Evolutionary conservation across 2,888 invertebrate genomes (phyloP).

Genomic region (Acanthococcus lagerstroemiae): DNA sequence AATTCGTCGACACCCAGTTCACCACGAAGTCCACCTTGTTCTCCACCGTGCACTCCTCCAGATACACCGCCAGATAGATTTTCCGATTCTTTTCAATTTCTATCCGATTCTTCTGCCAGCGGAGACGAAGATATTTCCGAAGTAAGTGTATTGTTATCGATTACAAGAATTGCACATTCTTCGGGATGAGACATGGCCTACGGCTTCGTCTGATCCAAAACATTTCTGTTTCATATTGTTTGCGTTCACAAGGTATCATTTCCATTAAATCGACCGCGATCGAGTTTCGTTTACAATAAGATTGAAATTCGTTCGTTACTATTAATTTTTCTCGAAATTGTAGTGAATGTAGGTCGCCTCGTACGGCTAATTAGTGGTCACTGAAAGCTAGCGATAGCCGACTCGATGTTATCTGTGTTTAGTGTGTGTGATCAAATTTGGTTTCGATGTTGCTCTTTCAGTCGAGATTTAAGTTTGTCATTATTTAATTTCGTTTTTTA

Average conservation of each 20-base stretch:
- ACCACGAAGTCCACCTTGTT: conserved; percentile 27
- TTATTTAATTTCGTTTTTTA: too few relatives aligned
- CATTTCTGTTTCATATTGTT: conserved; percentile 11
- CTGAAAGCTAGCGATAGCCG: not conserved
- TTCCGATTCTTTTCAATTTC: conserved; percentile 26
- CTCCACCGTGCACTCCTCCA: conserved; percentile 29
- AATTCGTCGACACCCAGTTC: conserved; percentile 54
- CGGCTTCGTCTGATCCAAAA: conserved; percentile 20
- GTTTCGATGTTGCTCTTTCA: too few relatives aligned
- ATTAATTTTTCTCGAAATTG: too few relatives aligned
- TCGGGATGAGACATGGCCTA: conserved; percentile 16
- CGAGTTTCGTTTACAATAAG: not conserved
- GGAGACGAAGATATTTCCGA: conserved; percentile 94
- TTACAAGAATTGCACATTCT: conserved; percentile 2
- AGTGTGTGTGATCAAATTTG: not conserved
- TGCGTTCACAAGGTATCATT: not conserved
- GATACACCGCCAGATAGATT: conserved; percentile 28
- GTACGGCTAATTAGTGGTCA: conserved; percentile 23
- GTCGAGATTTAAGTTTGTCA: too few relatives aligned
- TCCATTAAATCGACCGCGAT: not conserved
- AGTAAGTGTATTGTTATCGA: conserved; percentile 51
- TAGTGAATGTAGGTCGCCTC: conserved; percentile 25
- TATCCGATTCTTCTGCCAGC: conserved; percentile 89
- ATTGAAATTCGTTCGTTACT: too few relatives aligned
- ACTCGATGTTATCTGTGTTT: not conserved